Conservation (phyloP, 1,140 invertebrate genomes). For the Prorops nasuta region DNA sequence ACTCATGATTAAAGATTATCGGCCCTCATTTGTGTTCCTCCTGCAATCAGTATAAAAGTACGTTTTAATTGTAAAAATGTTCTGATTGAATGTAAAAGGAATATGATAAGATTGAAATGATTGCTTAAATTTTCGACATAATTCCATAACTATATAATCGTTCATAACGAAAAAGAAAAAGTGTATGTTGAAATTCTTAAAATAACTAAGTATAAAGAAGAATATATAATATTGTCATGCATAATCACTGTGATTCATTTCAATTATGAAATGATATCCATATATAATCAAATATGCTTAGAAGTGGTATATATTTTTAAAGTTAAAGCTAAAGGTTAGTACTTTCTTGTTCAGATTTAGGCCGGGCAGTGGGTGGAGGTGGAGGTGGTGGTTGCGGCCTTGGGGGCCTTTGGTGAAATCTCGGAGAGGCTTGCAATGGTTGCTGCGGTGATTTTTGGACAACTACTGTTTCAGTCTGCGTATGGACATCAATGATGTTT, state of each 20-base stretch:
- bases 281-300: background rate
- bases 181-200: too few relatives aligned
- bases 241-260: background rate
- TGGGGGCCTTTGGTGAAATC: conserved; percentile 47
- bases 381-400: conserved; percentile 54
- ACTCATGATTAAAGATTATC: conserved; percentile 8
- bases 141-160: too few relatives aligned
- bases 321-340: conserved; percentile 46
- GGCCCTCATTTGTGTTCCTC: conserved; percentile 1
- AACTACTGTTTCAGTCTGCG: conserved; percentile 39
- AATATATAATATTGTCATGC: background rate
- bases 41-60: background rate
- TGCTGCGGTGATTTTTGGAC: conserved; percentile 41
- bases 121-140: too few relatives aligned
- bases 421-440: conserved; percentile 43
- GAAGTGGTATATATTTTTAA: too few relatives aligned
- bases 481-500: conserved; percentile 55
- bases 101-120: too few relatives aligned
- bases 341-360: conserved; percentile 52
- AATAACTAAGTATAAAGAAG: too few relatives aligned
- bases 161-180: too few relatives aligned
- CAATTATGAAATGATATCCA: background rate
- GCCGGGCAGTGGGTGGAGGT: conserved; percentile 42
- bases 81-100: too few relatives aligned
- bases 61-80: background rate